Base-by-base conservation (phyloP, 2,888 invertebrate species). In the Camponotus fellah region DNA sequence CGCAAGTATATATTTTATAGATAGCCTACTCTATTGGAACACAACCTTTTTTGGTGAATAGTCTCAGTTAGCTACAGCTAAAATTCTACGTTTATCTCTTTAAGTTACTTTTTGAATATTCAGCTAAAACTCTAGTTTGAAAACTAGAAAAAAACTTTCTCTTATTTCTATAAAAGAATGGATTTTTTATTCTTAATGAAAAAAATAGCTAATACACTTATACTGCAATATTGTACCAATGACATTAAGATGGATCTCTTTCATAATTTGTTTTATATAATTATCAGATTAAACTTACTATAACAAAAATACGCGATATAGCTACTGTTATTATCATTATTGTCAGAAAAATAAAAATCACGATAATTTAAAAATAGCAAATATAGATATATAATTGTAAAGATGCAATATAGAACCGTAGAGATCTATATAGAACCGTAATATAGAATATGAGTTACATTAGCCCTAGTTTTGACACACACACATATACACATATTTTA, bases 1-100 rank as follows among this genome's bases (percentile, higher is more conserved):
- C 85, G 86, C 83, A 85, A 88, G 85, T 91, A 53, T 91, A 53
- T 53, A 92, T 84, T 89, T 89, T 86, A 91, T 74, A 91, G 87
- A 87, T 92, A 91, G 89, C 88, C 90, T 93, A 93, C 87, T 86
- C 91, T 92, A 93, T 91, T 91, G 91, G 93, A 94, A 93, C 93
- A 94, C 93, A 94, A 93, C 91, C 93, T 93, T 90, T 85, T 92
- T 92, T 92, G 93, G 93, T 93, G 93, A 93, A 91, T 93, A 92
- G 86, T 93, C 93, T 93, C 93, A 93, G 93, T 93, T 90, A 84
- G 56, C 87, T 91, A 91, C 72, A 89, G 82, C 91, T 91, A 90
- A 66, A 66, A 85, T 86, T 86, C 85, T 90, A 88, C 66, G 76
- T 83, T 86, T 87, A 82, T 69, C 82, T 85, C 43, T 76, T 53